Evolutionary conservation across 30 jellyfish, hydroid and myxozoan species (phyloP), one percentile per base, ranked within the genome.

Genomic region (Hydractinia symbiolongicarpus): DNA sequence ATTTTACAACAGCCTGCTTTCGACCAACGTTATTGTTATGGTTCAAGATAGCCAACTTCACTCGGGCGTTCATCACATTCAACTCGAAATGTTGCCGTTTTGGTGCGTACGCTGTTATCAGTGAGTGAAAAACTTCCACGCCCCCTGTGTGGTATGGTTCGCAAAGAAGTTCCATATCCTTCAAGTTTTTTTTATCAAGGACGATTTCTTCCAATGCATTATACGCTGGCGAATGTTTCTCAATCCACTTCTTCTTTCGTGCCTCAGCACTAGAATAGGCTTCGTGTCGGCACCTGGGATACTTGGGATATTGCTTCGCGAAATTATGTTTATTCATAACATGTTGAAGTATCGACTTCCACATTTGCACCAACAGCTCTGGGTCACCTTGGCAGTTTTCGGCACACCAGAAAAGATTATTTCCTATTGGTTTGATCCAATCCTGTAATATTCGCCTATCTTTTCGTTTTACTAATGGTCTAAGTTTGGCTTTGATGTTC

Each of bases 31-130:
- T 30, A 30, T 30, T 30, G 44, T 30, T 30, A 30, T 30, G 89
- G 66, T 81, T 84, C 55, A 81, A 9, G 14, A 70, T 76, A 5
- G 84, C 77, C 55, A 52, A 53, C 68, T 67, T 81, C 62, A 52
- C 19, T 16, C 84, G 51, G 54, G 84, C 61, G 8, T 81, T 62
- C 89, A 81, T 81, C 13, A 53, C 85, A 14, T 67, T 76, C 16
- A 55, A 58, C 8, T 70, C 89, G 70, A 81, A 67, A 13, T 81
- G 76, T 67, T n/a, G 51, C 60, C 84, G 16, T 81, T 68, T 81
- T 21, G 85, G 89, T 21, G 72, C 54, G 4, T 81, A 81, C 84
- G 19, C 54, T 21, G 30, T 50, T 14, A 49, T 9, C 15, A 67
- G 79, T 19, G 83, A 15, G 54, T 81, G 89, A 53, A 40, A 67